Percentiles rank a stretch among this genome's conserved stretches.
Evolutionary conservation across 2,888 invertebrate genomes (phyloP).

Genomic region (Agriopis leucophaearia): DNA sequence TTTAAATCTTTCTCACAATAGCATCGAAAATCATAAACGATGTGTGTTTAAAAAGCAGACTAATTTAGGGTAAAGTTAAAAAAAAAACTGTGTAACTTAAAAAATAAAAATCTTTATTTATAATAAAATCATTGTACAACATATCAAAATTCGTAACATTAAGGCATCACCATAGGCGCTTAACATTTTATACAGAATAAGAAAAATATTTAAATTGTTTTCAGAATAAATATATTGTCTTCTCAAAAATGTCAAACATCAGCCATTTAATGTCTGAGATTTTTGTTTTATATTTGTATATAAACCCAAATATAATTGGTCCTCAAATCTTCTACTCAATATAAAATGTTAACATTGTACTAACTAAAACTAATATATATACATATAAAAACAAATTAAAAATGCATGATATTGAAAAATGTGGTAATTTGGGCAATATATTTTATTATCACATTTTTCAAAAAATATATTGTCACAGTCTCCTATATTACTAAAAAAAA

Average conservation of each 20-base stretch:
- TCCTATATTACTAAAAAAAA: background rate
- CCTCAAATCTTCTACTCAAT: constrained; percentile 54
- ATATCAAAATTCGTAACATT: constrained; percentile 61
- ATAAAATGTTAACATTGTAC: constrained; percentile 40
- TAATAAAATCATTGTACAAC: constrained; percentile 74
- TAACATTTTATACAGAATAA: constrained; percentile 49
- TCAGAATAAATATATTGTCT: constrained; percentile 29
- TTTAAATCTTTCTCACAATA: background rate
- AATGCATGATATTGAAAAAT: constrained; percentile 43
- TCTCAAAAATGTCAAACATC: constrained; percentile 81
- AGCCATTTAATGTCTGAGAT: constrained; percentile 81
- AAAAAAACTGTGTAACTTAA: constrained; percentile 71
- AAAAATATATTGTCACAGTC: constrained; percentile 36
- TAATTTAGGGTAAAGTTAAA: constrained; percentile 15
- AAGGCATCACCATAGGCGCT: constrained; percentile 72
- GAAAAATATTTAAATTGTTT: constrained; percentile 20
- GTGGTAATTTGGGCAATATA: constrained; percentile 53
- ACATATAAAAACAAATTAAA: constrained; percentile 29
- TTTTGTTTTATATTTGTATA: constrained; percentile 77
- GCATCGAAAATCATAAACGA: background rate
- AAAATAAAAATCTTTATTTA: constrained; percentile 81
- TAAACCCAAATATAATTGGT: constrained; percentile 51
- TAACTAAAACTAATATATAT: constrained; percentile 43
- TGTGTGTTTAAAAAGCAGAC: constrained; percentile 18
- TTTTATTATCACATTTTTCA: constrained; percentile 47